These are phyloP conservation scores for Troglohyphantes excavatus DNA, from an alignment of 2,888 invertebrate species.

Conservation along the genomic window DNA sequence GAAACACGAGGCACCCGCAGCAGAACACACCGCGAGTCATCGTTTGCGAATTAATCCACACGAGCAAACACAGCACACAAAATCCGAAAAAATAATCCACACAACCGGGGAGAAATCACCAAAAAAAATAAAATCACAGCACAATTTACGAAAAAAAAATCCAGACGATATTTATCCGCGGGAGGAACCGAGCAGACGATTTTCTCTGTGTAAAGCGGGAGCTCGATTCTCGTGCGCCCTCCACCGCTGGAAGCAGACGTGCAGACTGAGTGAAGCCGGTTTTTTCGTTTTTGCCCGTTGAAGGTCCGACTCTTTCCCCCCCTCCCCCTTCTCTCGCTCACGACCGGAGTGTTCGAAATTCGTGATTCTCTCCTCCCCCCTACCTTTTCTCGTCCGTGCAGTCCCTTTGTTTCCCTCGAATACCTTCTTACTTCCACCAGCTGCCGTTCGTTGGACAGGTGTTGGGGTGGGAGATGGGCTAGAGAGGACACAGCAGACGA, in stretches of 20 bases:
- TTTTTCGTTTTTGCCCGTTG: conserved; percentile 74
- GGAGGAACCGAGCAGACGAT: conserved; percentile 17
- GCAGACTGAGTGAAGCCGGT: conserved; percentile 68
- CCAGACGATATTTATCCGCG: background rate
- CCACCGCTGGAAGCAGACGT: conserved; percentile 51
- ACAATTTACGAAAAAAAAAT: background rate
- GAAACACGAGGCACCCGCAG: conserved; percentile 48
- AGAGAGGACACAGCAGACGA: no score
- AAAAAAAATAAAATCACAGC: background rate
- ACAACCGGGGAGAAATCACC: background rate
- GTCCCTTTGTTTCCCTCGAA: conserved; percentile 41
- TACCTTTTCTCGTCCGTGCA: background rate
- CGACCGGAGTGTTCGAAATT: conserved; percentile 48
- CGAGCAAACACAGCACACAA: background rate
- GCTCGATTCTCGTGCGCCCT: conserved; percentile 17
- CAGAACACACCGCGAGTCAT: conserved; percentile 24
- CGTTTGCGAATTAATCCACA: conserved; percentile 45
- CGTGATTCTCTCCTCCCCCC: conserved; percentile 47
- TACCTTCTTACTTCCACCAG: conserved; percentile 5
- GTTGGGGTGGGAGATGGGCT: background rate
- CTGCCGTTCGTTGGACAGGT: conserved; percentile 19
- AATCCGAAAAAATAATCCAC: conserved; percentile 24
- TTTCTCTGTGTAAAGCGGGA: background rate
- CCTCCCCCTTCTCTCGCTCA: background rate
- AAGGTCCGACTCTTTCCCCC: background rate